Base-by-base conservation (phyloP, 2,888 invertebrate species). In the Nycteola revayana region DNA sequence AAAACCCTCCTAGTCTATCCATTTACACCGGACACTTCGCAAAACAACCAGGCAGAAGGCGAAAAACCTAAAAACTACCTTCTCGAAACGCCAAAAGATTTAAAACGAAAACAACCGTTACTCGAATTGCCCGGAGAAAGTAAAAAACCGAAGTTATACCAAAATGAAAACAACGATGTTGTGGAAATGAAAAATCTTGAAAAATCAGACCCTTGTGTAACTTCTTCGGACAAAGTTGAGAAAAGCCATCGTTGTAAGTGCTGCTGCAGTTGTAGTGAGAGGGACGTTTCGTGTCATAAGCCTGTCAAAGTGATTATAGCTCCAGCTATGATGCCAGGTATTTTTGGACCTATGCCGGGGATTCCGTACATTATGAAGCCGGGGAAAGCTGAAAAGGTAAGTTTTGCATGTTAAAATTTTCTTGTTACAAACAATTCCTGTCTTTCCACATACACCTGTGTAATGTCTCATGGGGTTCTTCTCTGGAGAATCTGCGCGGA, bases 291-390 rank as follows among this genome's bases (percentile, higher is more conserved):
- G 0, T 51, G 55, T 11, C 52, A 49, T n/a, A 65, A 67, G 18
- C 54, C 73, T 25, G 79, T 84, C 26, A 84, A 84, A 63, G 79
- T 86, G 37, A 81, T 86, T 0, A 78, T 87, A 34, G 76, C 87
- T 1, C 82, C 86, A 42, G 69, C 84, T 0, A 86, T 87, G 86
- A 75, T 87, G 75, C 79, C 85, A 0, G 72, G 82, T 0, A 63
- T 86, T 1, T 84, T 76, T 8, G 79, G 80, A 0, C 63, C 71
- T 0, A 57, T 82, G 0, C 73, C 81, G 0, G 77, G 75, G 0
- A 61, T 80, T 0, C 86, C 84, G 0, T 87, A 83, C 14, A 60
- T 87, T 7, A 36, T 86, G 31, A 80, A 85, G 35, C 82, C 81
- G 10, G 55, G 60, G 0, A 81, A 77, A 47, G 28, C 52, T 10